Percentiles rank a stretch among this genome's conserved stretches.
Conservation (phyloP, 1,140 invertebrate genomes). For the Pseudomyrmex cubaensis region DNA sequence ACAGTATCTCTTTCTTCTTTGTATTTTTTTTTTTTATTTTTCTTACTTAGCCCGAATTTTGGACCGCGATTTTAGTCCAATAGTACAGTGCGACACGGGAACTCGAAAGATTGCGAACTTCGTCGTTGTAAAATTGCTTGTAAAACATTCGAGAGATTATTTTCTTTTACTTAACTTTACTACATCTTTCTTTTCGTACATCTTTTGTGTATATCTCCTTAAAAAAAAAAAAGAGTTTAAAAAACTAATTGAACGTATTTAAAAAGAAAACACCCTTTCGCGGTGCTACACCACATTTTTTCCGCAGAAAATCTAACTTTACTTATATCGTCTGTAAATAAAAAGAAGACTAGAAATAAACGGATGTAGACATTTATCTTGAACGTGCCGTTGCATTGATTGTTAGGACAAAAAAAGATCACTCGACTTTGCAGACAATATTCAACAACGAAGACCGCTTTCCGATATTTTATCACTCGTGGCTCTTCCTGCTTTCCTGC, state of each 20-base stretch:
- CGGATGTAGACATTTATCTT: background rate
- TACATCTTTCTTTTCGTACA: too few relatives aligned
- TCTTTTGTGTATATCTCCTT: too few relatives aligned
- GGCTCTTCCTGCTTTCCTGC: constrained; percentile 16
- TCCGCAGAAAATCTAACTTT: too few relatives aligned
- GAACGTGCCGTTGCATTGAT: background rate
- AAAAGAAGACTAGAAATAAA: background rate
- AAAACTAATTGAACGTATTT: background rate
- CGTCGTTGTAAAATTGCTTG: constrained; percentile 23
- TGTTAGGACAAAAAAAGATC: background rate
- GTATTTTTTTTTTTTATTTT: background rate
- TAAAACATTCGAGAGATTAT: background rate
- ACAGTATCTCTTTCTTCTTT: background rate
- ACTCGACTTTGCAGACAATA: constrained; percentile 27
- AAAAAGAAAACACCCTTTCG: background rate
- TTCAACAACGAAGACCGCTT: constrained; percentile 43
- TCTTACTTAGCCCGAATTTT: constrained; percentile 10
- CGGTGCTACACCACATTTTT: background rate
- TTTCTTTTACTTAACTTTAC: background rate
- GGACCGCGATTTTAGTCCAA: constrained; percentile 11
- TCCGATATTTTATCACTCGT: constrained; percentile 14
- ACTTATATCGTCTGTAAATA: background rate
- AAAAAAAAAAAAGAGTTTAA: background rate
- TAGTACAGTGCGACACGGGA: background rate
- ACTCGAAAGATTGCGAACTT: constrained; percentile 33